A percentile compares a stretch with the other conserved stretches of the same genome.
phyloP scores from a whole-genome alignment of 2,113 vertebrate genomes.

The Hydrolagus affinis region DNA sequence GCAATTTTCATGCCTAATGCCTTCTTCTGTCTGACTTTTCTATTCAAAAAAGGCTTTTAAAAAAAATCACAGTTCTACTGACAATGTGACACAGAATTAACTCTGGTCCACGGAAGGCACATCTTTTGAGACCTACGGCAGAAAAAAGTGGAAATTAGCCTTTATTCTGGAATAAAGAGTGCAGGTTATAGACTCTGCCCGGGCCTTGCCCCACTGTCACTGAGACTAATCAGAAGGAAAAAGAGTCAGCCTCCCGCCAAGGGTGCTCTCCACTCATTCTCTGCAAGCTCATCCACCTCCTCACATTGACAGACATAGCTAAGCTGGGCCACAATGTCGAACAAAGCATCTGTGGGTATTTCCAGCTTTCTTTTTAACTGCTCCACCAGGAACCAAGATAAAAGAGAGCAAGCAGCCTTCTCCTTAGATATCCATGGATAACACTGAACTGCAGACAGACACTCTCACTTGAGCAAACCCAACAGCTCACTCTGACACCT shows the following conservation, averaged over 20 bases:
- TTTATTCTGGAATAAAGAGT: slow-evolving; percentile 55
- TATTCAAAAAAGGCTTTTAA: slow-evolving; percentile 42
- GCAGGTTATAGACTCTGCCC: slow-evolving; percentile 41
- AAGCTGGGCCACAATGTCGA: slow-evolving; percentile 42
- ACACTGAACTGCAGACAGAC: not conserved
- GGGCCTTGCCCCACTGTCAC: slow-evolving; percentile 44
- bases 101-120: slow-evolving; percentile 42
- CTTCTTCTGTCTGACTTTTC: slow-evolving; percentile 41
- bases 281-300: slow-evolving; percentile 32
- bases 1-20: slow-evolving; percentile 57
- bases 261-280: slow-evolving; percentile 37
- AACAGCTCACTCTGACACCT: too few relatives aligned
- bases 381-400: slow-evolving; percentile 35
- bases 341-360: slow-evolving; percentile 37
- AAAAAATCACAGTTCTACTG: slow-evolving; percentile 51
- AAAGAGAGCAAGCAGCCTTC: slow-evolving; percentile 35
- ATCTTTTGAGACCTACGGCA: slow-evolving; percentile 42
- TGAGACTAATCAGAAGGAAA: slow-evolving; percentile 50
- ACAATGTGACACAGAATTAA: slow-evolving; percentile 49
- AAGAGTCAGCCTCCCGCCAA: slow-evolving; percentile 43
- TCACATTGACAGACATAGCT: slow-evolving; percentile 40
- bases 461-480: too few relatives aligned
- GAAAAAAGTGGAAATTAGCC: slow-evolving; percentile 47
- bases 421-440: slow-evolving; percentile 33
- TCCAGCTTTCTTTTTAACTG: slow-evolving; percentile 34